These are phyloP conservation scores for Polyploca ridens DNA, from an alignment of 2,888 invertebrate genomes.

Conservation along the genomic window DNA sequence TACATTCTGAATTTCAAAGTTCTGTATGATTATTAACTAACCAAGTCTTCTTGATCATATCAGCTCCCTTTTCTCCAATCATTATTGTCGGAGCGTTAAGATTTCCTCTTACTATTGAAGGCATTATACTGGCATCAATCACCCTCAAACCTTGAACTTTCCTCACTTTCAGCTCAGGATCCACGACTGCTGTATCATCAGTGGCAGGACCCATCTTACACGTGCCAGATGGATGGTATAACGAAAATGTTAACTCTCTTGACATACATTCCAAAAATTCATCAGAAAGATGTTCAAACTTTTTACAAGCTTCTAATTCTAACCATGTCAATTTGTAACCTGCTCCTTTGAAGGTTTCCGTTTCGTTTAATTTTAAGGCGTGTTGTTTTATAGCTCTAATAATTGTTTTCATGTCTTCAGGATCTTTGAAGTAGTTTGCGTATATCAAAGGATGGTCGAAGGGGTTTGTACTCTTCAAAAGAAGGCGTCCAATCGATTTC, in stretches of 20 bases:
- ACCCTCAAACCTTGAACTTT: constrained; percentile 80
- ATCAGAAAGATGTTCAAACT: constrained; percentile 82
- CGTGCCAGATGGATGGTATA: constrained; percentile 83
- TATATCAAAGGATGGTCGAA: constrained; percentile 86
- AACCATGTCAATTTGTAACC: constrained; percentile 81
- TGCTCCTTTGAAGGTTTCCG: constrained; percentile 78
- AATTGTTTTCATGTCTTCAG: constrained; percentile 80
- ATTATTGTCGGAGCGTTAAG: constrained; percentile 85
- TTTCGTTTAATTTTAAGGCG: constrained; percentile 74
- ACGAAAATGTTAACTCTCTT: constrained; percentile 77
- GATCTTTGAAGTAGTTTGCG: constrained; percentile 86
- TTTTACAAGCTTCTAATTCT: constrained; percentile 83
- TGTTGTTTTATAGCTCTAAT: constrained; percentile 73
- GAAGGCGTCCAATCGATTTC: constrained; percentile 85
- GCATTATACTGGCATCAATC: constrained; percentile 85
- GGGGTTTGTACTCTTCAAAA: constrained; percentile 86
- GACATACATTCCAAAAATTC: constrained; percentile 89
- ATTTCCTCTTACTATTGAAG: constrained; percentile 81
- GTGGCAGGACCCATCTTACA: constrained; percentile 80
- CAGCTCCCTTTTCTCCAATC: constrained; percentile 85
- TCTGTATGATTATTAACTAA: background rate
- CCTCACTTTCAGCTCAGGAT: constrained; percentile 76
- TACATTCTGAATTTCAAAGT: no score
- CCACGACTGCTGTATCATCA: constrained; percentile 81
- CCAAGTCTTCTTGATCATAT: constrained; percentile 70